These are phyloP conservation scores for Thelaira solivaga DNA, from an alignment of 2,888 invertebrate genomes.

Conservation along the genomic window DNA sequence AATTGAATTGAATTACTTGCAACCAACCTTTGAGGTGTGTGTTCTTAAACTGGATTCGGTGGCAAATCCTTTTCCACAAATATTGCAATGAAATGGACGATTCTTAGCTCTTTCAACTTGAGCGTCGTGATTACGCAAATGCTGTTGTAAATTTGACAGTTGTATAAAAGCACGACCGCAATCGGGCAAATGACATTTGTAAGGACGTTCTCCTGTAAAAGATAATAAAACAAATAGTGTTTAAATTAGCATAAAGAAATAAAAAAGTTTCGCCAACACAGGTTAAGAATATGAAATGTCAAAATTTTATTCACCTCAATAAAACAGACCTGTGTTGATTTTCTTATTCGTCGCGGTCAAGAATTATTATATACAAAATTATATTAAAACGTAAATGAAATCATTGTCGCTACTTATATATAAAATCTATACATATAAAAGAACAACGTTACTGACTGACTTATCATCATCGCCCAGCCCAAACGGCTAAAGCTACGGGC, in stretches of 20 bases:
- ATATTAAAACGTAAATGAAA: too few relatives aligned
- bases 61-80: slow-evolving; percentile 97
- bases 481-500: too few relatives aligned
- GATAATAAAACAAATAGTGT: not conserved
- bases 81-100: slow-evolving; percentile 96
- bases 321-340: too few relatives aligned
- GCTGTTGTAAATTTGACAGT: slow-evolving; percentile 96
- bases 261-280: too few relatives aligned
- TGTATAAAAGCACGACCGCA: slow-evolving; percentile 98
- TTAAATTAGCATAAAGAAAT: not conserved
- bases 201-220: slow-evolving; percentile 90
- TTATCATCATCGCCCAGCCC: too few relatives aligned
- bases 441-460: too few relatives aligned
- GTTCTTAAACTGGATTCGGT: slow-evolving; percentile 96
- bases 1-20: not conserved
- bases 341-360: too few relatives aligned
- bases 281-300: too few relatives aligned
- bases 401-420: too few relatives aligned
- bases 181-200: slow-evolving; percentile 96
- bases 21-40: slow-evolving; percentile 97
- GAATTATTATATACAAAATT: too few relatives aligned
- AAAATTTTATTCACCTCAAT: too few relatives aligned
- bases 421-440: too few relatives aligned
- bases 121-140: slow-evolving; percentile 96
- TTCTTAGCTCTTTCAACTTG: slow-evolving; percentile 96